These are phyloP conservation scores for Drosophila hamatofila DNA, from an alignment of 2,888 invertebrate genomes.

Conservation along the genomic window DNA sequence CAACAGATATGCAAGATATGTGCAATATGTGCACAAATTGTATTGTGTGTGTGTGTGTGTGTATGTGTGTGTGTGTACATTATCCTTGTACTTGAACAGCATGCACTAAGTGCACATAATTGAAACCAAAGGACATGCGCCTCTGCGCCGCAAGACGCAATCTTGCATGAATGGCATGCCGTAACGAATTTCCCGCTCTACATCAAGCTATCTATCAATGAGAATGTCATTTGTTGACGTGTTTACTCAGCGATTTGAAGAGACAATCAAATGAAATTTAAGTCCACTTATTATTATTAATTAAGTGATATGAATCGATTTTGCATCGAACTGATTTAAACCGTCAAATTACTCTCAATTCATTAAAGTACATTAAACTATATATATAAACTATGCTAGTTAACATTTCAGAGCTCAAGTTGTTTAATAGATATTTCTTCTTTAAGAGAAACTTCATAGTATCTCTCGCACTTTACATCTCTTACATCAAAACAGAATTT, in stretches of 20 bases:
- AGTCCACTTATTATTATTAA: background rate
- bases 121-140: conserved; percentile 61
- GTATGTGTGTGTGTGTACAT: conserved; percentile 42
- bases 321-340: too few species aligned
- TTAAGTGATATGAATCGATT: too few species aligned
- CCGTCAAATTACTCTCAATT: too few species aligned
- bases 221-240: conserved; percentile 4
- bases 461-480: too few species aligned
- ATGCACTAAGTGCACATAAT: conserved; percentile 71
- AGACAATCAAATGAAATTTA: conserved; percentile 1
- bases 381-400: too few species aligned
- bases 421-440: too few species aligned
- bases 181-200: conserved; percentile 36
- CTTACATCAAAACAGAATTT: background rate
- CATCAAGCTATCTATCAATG: background rate
- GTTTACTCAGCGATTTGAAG: conserved; percentile 7
- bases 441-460: background rate
- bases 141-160: conserved; percentile 13
- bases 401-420: background rate
- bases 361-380: too few species aligned
- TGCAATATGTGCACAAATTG: conserved; percentile 34
- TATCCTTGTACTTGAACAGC: conserved; percentile 78
- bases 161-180: conserved; percentile 40
- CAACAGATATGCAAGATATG: conserved; percentile 19
- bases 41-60: conserved; percentile 39